Evolutionary conservation across 2,888 invertebrate genomes (phyloP).

Genomic region (Limnephilus marmoratus): DNA sequence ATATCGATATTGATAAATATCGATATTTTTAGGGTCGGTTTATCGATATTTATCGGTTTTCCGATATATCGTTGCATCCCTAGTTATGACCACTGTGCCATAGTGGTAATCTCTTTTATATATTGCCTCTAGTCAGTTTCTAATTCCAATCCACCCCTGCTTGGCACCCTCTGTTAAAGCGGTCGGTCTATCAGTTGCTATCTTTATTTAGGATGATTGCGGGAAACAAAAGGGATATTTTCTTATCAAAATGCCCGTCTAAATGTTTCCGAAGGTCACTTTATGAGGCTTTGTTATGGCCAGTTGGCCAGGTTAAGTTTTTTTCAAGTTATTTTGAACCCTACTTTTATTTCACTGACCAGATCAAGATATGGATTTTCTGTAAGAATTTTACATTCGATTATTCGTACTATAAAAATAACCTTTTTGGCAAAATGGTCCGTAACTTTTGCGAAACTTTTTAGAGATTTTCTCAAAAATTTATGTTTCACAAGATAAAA

Average conservation of each 20-base stretch:
- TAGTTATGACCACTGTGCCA: too few species aligned
- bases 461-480: neutral
- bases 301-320: slow-evolving; percentile 31
- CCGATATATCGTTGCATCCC: too few species aligned
- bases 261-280: slow-evolving; percentile 51
- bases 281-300: slow-evolving; percentile 47
- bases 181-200: slow-evolving; percentile 50
- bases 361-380: slow-evolving; percentile 33
- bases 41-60: too few species aligned
- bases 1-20: too few species aligned
- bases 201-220: slow-evolving; percentile 64
- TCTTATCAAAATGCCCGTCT: slow-evolving; percentile 49
- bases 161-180: slow-evolving; percentile 22
- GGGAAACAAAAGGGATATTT: slow-evolving; percentile 48
- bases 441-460: neutral
- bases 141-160: neutral
- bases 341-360: slow-evolving; percentile 41
- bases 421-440: neutral
- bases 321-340: neutral
- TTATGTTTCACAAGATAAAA: neutral
- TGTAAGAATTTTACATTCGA: neutral
- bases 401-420: neutral
- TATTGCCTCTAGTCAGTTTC: neutral
- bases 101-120: too few species aligned
- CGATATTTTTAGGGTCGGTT: too few species aligned